These are phyloP conservation scores for Psittacula cyanocephala DNA, from an alignment of 2,113 vertebrate genomes.

Conservation along the genomic window DNA sequence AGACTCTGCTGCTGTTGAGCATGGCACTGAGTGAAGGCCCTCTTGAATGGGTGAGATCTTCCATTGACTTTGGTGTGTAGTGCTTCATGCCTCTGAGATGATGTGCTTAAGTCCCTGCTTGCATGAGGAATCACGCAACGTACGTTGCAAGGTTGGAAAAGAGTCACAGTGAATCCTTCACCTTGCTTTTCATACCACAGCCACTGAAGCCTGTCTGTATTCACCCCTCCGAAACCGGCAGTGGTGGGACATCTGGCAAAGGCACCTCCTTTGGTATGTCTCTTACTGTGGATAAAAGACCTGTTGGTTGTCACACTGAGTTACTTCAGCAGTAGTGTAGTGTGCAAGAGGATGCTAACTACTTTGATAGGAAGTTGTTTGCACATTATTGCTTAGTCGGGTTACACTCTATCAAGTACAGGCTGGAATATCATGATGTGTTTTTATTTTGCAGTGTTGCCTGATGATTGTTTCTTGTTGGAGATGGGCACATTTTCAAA, in stretches of 20 bases:
- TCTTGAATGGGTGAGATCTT: background rate
- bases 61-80: fast-evolving
- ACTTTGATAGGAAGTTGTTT: background rate
- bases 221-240: background rate
- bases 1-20: fast-evolving
- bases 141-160: fast-evolving
- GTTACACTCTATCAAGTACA: fast-evolving
- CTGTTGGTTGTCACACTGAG: fast-evolving
- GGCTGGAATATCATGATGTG: fast-evolving
- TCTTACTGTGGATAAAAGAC: background rate
- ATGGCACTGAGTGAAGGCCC: background rate
- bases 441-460: background rate
- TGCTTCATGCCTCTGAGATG: background rate
- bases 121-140: fast-evolving
- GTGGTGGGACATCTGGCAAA: background rate
- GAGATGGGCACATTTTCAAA: background rate
- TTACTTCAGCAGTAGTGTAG: background rate
- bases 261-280: background rate
- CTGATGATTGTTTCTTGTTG: background rate
- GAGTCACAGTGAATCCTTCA: fast-evolving
- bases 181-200: no score
- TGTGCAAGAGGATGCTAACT: background rate
- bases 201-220: background rate
- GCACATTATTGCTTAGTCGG: fast-evolving
- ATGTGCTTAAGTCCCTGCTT: background rate